These are phyloP conservation scores for Anas georgica DNA, from an alignment of 2,797 vertebrate species.

Conservation along the genomic window DNA sequence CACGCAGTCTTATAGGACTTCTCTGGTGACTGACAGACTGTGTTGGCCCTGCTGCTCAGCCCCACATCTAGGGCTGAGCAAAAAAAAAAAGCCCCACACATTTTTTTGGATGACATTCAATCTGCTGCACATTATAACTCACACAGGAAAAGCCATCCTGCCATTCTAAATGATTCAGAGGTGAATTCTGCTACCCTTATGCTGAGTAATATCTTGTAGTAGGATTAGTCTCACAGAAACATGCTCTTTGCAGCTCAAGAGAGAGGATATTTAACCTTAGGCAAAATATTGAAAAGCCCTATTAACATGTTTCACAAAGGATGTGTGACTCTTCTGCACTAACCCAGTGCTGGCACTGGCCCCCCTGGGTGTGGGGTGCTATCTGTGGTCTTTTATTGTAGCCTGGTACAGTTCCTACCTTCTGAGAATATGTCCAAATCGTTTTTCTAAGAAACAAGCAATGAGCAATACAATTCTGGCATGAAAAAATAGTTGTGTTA, in stretches of 20 bases:
- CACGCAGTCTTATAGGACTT: neutral
- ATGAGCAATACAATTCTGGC: neutral
- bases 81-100: too few species aligned
- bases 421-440: neutral
- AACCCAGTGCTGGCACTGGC: neutral
- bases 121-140: neutral
- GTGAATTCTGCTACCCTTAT: neutral
- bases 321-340: neutral
- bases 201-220: neutral
- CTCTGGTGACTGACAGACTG: neutral
- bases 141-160: neutral
- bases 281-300: neutral
- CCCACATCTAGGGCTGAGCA: neutral
- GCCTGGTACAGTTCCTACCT: neutral
- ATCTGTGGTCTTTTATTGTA: neutral
- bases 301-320: neutral
- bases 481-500: neutral
- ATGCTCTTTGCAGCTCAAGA: neutral
- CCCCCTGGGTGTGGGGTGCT: neutral
- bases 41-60: neutral
- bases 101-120: neutral
- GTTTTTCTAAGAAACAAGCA: neutral
- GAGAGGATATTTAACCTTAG: neutral
- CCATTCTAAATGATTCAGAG: neutral
- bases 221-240: neutral